Evolutionary conservation across 2,797 vertebrate genomes (phyloP).

Genomic region (Alfaro cultratus): DNA sequence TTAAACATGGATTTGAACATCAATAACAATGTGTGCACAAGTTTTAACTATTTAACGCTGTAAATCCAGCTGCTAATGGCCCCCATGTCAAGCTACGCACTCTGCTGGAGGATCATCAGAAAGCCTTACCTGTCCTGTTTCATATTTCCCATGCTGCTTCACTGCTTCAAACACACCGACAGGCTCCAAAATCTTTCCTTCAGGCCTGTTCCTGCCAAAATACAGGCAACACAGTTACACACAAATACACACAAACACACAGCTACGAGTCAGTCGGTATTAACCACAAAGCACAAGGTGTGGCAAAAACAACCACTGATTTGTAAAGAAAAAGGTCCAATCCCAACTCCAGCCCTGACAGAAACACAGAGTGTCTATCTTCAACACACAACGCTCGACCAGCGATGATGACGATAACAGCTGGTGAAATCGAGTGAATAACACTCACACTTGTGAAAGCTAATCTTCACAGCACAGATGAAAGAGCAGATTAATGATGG

Average conservation of each 20-base stretch:
- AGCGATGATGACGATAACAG: slow-evolving; percentile 57
- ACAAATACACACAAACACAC: not conserved
- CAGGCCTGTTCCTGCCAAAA: slow-evolving; percentile 89
- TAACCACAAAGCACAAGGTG: not conserved
- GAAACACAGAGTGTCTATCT: slow-evolving; percentile 32
- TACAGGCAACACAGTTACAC: slow-evolving; percentile 61
- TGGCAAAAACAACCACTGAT: not conserved
- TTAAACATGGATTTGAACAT: too few relatives aligned
- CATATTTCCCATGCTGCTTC: slow-evolving; percentile 96
- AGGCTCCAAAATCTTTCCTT: slow-evolving; percentile 95
- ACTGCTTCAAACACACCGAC: slow-evolving; percentile 96
- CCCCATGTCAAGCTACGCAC: not conserved
- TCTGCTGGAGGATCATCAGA: not conserved
- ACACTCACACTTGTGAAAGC: slow-evolving; percentile 60
- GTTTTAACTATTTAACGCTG: too few relatives aligned
- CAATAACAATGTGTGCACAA: too few relatives aligned
- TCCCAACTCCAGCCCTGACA: slow-evolving; percentile 30
- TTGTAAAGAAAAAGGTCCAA: not conserved
- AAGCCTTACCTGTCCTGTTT: slow-evolving; percentile 93
- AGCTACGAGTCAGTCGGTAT: not conserved
- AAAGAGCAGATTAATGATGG: slow-evolving; percentile 59
- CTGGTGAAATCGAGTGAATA: slow-evolving; percentile 67
- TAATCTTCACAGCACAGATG: slow-evolving; percentile 64
- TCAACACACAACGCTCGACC: slow-evolving; percentile 23
- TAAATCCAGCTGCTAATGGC: too few relatives aligned